Conservation (phyloP, 2,888 invertebrate genomes). For the Neoscelio sp. region DNA sequence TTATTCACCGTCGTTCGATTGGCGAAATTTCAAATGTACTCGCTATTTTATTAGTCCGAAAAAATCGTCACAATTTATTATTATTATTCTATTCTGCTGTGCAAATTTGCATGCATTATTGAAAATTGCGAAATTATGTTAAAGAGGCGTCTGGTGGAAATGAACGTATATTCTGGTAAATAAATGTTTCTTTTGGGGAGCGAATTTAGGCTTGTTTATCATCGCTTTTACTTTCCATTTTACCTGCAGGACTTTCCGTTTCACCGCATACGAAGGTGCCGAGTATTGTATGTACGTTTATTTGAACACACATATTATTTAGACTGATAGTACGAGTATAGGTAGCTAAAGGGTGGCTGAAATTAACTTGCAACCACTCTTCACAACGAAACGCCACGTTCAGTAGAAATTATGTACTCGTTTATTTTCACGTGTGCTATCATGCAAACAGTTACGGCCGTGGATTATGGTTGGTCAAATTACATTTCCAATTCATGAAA, state of each 20-base stretch:
- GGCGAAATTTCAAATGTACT: conserved; percentile 57
- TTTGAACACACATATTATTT: conserved; percentile 43
- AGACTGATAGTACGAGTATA: conserved; percentile 41
- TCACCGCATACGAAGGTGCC: conserved; percentile 30
- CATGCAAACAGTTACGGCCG: conserved; percentile 79
- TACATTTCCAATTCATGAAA: conserved; percentile 83
- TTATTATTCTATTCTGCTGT: conserved; percentile 54
- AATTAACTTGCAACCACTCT: conserved; percentile 56
- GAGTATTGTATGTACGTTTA: conserved; percentile 35
- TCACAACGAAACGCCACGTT: conserved; percentile 46
- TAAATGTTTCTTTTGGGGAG: conserved; percentile 28
- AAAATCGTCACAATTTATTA: conserved; percentile 40
- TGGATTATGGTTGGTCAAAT: conserved; percentile 77
- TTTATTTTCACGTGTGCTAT: conserved; percentile 79
- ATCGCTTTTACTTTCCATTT: conserved; percentile 42
- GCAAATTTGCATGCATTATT: conserved; percentile 42
- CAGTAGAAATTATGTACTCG: conserved; percentile 78
- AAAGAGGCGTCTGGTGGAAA: conserved; percentile 1
- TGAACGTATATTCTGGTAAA: conserved; percentile 12
- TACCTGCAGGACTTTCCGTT: conserved; percentile 58
- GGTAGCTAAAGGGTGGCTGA: conserved; percentile 36
- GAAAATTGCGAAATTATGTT: conserved; percentile 55
- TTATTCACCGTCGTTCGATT: conserved; percentile 57
- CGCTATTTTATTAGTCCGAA: conserved; percentile 33
- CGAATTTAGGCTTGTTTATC: conserved; percentile 30